Base-by-base conservation (phyloP, 2,113 vertebrate genomes). In the Tetrax tetrax region DNA sequence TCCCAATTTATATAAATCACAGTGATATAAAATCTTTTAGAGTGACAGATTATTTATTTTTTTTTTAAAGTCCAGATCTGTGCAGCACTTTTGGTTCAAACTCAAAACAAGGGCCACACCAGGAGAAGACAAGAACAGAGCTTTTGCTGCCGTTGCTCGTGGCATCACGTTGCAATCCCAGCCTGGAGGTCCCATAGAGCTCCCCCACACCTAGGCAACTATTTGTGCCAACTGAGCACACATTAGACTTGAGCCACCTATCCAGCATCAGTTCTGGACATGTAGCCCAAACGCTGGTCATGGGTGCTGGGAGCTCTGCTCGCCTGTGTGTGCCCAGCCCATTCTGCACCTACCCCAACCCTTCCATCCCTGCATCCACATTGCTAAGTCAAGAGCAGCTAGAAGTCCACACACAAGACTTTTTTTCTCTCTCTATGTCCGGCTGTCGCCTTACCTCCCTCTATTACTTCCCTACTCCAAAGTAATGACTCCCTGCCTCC, bases 161-260 rank as follows among this genome's bases (percentile, higher is more conserved):
- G 28, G 33, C 9, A 12, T 28, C 5, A 3, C 6, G 3, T 24
- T 2, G 3, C 29, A 24, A 48, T n/a, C 14, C 14, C 71, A 70
- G 16, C 8, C n/a, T 1, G 0, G 18, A 35, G 8, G 2, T 72
- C 14, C 29, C 47, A 38, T 13, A 60, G 37, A 38, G 41, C 20
- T 89, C 60, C 45, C 35, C 8, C 22, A 27, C 5, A 50, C 14
- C 7, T 21, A 27, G 22, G 31, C 18, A 24, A 9, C 28, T 50
- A 2, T 28, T 38, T 57, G 14, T 47, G 28, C 54, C 50, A 20
- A n/a, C 29, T 6, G 28, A 41, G 57, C 31, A 41, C 5, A 43
- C 12, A 2, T 8, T 25, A 25, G 33, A 8, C 20, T 76, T 0
- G 0, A 87, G 43, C 4, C 4, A 0, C 19, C 37, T 85, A 51